phyloP scores from a whole-genome alignment of 1,140 invertebrate genomes.

The Penaeus indicus region DNA sequence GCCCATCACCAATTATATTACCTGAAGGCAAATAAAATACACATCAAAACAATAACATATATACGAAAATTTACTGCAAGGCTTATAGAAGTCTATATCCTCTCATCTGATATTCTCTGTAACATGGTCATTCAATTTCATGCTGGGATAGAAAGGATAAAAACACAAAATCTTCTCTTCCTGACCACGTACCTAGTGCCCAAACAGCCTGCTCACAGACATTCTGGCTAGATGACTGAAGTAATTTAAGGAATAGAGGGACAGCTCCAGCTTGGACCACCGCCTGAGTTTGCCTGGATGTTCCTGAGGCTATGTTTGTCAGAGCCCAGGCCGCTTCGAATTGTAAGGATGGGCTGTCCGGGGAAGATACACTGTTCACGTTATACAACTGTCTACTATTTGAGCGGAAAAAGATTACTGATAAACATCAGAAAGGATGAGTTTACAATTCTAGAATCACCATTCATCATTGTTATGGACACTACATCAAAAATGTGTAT shows the following conservation, averaged over 20 bases:
- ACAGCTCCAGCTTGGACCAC: constrained; percentile 96
- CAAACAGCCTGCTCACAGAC: constrained; percentile 89
- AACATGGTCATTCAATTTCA: too few species aligned
- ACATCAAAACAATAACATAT: constrained; percentile 26
- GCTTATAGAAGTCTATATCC: too few species aligned
- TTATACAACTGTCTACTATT: neutral
- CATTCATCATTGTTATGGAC: too few species aligned
- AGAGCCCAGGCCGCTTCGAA: constrained; percentile 99
- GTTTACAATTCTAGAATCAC: too few species aligned
- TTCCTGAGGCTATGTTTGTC: constrained; percentile 99
- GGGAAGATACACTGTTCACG: constrained; percentile 60
- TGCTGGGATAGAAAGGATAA: too few species aligned
- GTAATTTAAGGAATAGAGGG: constrained; percentile 91
- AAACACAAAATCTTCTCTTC: too few species aligned
- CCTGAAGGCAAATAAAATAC: constrained; percentile 69
- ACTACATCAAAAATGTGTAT: too few species aligned
- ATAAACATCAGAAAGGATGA: too few species aligned
- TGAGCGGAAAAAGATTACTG: neutral
- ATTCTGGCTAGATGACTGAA: constrained; percentile 93
- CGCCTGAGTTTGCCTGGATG: constrained; percentile 94
- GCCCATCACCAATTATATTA: constrained; percentile 95
- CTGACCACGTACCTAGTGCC: constrained; percentile 60
- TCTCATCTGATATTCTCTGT: too few species aligned
- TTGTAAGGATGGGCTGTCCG: constrained; percentile 87
- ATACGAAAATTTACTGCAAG: too few species aligned